These are phyloP conservation scores for Lerema accius DNA, from an alignment of 1,140 invertebrate species.

Conservation along the genomic window DNA sequence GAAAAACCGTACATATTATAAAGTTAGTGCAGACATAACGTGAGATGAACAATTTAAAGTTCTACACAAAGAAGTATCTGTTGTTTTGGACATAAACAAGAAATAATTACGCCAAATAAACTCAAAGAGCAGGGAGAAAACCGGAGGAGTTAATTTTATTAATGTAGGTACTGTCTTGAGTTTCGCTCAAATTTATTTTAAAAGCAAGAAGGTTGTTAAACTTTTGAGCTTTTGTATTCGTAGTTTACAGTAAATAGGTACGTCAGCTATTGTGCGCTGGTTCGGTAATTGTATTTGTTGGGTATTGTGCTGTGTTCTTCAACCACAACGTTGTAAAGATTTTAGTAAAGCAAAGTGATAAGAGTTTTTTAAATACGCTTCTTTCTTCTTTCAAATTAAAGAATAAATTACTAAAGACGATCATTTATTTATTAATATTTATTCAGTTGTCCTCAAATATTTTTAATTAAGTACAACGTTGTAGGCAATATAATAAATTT, in stretches of 20 bases:
- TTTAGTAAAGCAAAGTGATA: neutral
- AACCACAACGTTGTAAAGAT: neutral
- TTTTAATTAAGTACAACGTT: too few species aligned
- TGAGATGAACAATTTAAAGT: too few species aligned
- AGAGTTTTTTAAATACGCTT: neutral
- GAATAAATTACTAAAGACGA: too few species aligned
- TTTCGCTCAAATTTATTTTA: slow-evolving; percentile 17
- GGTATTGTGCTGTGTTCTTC: neutral
- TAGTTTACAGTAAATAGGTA: slow-evolving; percentile 11
- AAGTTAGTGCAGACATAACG: too few species aligned
- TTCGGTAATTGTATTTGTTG: slow-evolving; percentile 9
- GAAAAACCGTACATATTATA: too few species aligned
- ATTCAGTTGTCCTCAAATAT: too few species aligned
- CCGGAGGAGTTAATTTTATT: slow-evolving; percentile 20
- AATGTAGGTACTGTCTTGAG: slow-evolving; percentile 18
- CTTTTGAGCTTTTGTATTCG: slow-evolving; percentile 21
- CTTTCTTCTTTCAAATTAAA: too few species aligned
- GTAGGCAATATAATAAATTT: too few species aligned
- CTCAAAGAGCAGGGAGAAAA: slow-evolving; percentile 10
- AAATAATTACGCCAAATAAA: slow-evolving; percentile 12
- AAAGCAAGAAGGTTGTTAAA: slow-evolving; percentile 20
- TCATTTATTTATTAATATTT: too few species aligned
- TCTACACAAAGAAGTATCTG: neutral
- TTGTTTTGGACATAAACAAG: slow-evolving; percentile 14
- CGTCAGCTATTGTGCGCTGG: slow-evolving; percentile 4